Evolutionary conservation across 2,888 invertebrate genomes (phyloP), one percentile per base, ranked within the genome.

Genomic region (Plemyria rubiginata): DNA sequence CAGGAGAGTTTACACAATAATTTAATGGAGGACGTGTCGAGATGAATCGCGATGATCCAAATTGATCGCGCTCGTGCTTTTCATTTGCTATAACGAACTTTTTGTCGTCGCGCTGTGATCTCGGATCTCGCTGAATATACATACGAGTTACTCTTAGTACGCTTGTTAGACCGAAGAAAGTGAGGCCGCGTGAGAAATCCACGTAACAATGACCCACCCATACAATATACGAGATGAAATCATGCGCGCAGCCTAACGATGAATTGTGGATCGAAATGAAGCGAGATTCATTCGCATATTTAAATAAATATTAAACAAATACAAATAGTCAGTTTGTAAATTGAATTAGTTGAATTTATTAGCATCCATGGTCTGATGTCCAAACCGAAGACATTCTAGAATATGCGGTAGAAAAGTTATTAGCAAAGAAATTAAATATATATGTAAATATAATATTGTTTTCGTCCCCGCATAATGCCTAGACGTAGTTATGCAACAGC

Each of bases 121-220:
- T 74, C 72, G 57, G 53, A 77, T 78, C 69, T 72, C 73, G 52
- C 48, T 75, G 71, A 70, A 74, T 72, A 68, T 75, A 45, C 15
- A 45, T 16, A 74, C 70, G 53, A 71, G 60, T 45, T 41, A 62
- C 13, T 48, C 16, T 46, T 71, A 73, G 68, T 74, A 76, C 68
- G 71, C 61, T 43, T 60, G 68, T 72, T 70, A 63, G 65, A 60
- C 61, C 57, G 71, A 79, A 73, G 83, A 87, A 86, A 86, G 86
- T 81, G 82, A 81, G 74, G 79, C 78, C 69, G 70, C 79, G 81
- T 84, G 85, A 74, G 84, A 84, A 82, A 76, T 63, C 67, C 62
- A 67, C 71, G 59, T 73, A 78, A 84, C 84, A 84, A 84, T 80
- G 78, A 75, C 75, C 78, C 65, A 51, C 60, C 58, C 67, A 71